These are phyloP conservation scores for Lethocerus indicus DNA, from an alignment of 1,140 invertebrate genomes.

Conservation along the genomic window DNA sequence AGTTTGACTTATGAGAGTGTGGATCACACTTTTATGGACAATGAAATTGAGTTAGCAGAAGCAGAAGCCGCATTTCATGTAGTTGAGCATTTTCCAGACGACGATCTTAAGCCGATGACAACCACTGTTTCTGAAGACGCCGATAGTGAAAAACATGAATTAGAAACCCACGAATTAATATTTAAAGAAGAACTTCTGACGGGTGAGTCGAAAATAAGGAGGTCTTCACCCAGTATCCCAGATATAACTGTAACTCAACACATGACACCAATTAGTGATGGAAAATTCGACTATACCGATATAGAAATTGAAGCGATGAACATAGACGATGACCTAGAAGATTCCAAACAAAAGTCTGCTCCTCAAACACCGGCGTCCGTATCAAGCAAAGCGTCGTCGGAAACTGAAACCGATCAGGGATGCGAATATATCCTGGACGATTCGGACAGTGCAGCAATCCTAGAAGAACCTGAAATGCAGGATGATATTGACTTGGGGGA, in stretches of 20 bases:
- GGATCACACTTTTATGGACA: constrained; percentile 17
- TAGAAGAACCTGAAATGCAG: constrained; percentile 26
- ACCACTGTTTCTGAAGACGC: constrained; percentile 34
- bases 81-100: constrained; percentile 26
- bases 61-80: constrained; percentile 30
- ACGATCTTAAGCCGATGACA: constrained; percentile 24
- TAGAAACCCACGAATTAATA: constrained; percentile 26
- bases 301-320: constrained; percentile 26
- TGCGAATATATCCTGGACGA: constrained; percentile 34
- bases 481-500: constrained; percentile 35
- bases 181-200: constrained; percentile 28
- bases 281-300: constrained; percentile 31
- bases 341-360: constrained; percentile 23
- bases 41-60: constrained; percentile 28
- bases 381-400: constrained; percentile 38
- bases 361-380: constrained; percentile 38
- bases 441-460: not conserved
- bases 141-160: constrained; percentile 31
- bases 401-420: constrained; percentile 39
- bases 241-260: constrained; percentile 52
- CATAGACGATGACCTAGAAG: constrained; percentile 11
- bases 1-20: constrained; percentile 8
- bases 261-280: constrained; percentile 29
- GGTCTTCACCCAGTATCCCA: constrained; percentile 35
- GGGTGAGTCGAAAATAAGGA: constrained; percentile 26